These are phyloP conservation scores for Tenrec ecaudatus DNA, from an alignment of 2,113 vertebrate species.

Conservation along the genomic window DNA sequence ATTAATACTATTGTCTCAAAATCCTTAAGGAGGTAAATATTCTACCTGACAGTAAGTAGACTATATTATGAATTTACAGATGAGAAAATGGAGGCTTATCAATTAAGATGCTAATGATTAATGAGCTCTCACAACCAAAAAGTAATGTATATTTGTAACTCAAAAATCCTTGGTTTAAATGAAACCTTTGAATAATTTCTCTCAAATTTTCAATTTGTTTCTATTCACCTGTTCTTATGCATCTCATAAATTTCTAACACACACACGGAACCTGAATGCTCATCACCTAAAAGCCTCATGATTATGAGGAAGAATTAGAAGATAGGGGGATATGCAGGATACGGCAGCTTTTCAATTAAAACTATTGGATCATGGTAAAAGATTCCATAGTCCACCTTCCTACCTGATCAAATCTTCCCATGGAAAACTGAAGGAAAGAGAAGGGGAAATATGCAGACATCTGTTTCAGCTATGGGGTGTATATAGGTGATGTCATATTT, in stretches of 20 bases:
- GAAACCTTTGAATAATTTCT: neutral
- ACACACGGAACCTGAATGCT: neutral
- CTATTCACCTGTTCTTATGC: neutral
- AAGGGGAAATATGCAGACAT: constrained; percentile 52
- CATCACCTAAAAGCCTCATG: neutral
- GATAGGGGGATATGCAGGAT: neutral
- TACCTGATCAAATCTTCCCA: neutral
- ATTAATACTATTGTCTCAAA: neutral
- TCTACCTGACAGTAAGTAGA: neutral
- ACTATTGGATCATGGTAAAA: constrained; percentile 20
- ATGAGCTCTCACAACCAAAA: no score
- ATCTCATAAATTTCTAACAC: neutral
- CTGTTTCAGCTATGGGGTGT: constrained; percentile 49
- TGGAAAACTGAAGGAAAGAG: constrained; percentile 14
- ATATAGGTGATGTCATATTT: constrained; percentile 50
- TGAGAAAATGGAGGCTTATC: neutral
- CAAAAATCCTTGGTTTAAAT: neutral
- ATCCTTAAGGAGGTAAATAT: neutral
- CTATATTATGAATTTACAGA: constrained; percentile 3
- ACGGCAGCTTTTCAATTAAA: neutral
- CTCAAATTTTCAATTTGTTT: constrained; percentile 16
- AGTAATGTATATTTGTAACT: neutral
- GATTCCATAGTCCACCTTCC: neutral
- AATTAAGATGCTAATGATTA: neutral
- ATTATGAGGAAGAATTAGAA: neutral